Evolutionary conservation across 2,797 vertebrate species (phyloP).

Genomic region (Sebastes diploproa): DNA sequence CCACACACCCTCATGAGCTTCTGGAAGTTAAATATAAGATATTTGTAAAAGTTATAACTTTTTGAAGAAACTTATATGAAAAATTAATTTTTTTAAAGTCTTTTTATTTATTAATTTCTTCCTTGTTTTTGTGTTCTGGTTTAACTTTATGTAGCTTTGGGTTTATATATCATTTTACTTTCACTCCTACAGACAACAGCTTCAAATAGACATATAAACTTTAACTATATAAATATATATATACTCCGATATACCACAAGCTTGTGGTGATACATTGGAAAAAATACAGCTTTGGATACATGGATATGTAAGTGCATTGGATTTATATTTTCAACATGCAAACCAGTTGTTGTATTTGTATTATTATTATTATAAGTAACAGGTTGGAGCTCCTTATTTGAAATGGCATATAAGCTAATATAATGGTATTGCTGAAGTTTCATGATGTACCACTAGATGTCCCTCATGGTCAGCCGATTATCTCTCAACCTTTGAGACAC

Average conservation of each 20-base stretch:
- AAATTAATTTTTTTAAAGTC: accelerated
- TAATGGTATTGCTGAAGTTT: not conserved
- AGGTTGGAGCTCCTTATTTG: not conserved
- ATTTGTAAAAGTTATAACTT: not conserved
- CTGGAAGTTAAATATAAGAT: not conserved
- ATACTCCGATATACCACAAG: not conserved
- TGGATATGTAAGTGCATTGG: accelerated
- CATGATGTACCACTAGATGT: conserved; percentile 76
- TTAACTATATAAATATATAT: not conserved
- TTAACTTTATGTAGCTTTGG: not conserved
- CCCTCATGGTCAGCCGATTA: conserved; percentile 56
- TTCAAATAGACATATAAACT: not conserved
- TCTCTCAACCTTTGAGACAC: not conserved
- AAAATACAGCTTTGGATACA: not conserved
- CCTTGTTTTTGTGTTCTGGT: not conserved
- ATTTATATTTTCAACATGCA: not conserved
- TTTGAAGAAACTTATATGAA: not conserved
- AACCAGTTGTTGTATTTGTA: not conserved
- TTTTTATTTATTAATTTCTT: not conserved
- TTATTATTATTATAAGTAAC: not conserved
- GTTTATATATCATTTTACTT: not conserved
- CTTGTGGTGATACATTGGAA: too few relatives aligned
- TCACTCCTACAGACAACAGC: not conserved
- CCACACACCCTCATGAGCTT: not conserved
- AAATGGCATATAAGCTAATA: not conserved